Evolutionary conservation across 2,888 invertebrate genomes (phyloP).

Genomic region (Chymomyza procnemis): DNA sequence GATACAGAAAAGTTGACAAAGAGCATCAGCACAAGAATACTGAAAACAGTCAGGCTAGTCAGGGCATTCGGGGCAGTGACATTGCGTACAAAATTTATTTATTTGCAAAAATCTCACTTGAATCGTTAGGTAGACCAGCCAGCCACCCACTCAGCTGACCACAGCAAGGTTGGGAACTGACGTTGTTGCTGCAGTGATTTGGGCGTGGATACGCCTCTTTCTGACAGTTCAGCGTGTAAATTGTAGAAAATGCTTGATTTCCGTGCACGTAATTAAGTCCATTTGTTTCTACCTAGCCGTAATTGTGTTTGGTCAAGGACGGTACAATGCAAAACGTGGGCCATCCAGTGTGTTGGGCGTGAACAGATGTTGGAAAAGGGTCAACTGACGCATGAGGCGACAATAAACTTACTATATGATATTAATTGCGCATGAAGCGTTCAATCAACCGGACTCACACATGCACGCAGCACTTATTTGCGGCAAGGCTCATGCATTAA

Average conservation of each 20-base stretch:
- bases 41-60: background rate
- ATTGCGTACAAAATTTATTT: background rate
- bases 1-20: conserved; percentile 24
- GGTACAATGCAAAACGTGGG: too few relatives aligned
- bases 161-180: background rate
- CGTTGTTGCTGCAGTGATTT: background rate
- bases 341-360: too few relatives aligned
- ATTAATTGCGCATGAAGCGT: conserved; percentile 69
- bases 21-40: conserved; percentile 28
- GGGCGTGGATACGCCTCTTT: conserved; percentile 27
- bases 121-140: background rate
- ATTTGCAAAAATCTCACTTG: background rate
- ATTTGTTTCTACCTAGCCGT: conserved; percentile 55
- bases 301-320: conserved; percentile 42
- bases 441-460: conserved; percentile 22
- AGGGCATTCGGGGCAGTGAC: background rate
- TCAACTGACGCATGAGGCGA: conserved; percentile 56
- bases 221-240: conserved; percentile 42
- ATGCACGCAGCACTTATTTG: background rate
- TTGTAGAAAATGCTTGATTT: conserved; percentile 72
- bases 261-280: conserved; percentile 72
- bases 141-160: background rate
- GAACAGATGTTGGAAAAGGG: background rate
- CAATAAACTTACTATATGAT: conserved; percentile 70
- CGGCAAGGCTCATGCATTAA: conserved; percentile 63